phyloP scores from a whole-genome alignment of 2,888 invertebrate genomes.

The Ophioninae sp. region DNA sequence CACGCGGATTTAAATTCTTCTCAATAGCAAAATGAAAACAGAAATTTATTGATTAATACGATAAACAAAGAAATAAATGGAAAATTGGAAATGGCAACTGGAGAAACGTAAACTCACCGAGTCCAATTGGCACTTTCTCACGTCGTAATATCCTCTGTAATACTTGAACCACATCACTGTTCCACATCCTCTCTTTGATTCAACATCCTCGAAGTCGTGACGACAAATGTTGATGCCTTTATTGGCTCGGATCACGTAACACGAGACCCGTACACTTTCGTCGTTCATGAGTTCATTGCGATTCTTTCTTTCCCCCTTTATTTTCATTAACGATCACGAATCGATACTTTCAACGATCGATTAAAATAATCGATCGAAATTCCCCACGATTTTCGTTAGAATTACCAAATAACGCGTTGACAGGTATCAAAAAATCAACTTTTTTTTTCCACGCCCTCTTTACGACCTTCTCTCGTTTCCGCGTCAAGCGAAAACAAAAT shows the following conservation, averaged over 20 bases:
- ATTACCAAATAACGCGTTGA: not conserved
- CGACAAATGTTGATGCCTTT: slow-evolving; percentile 29
- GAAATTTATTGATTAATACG: not conserved
- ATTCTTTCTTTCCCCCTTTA: slow-evolving; percentile 1
- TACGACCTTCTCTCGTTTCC: not conserved
- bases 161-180: slow-evolving; percentile 78
- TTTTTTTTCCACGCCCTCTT: not conserved
- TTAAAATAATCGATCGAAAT: not conserved
- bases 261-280: slow-evolving; percentile 61
- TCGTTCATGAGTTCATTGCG: slow-evolving; percentile 59
- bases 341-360: slow-evolving; percentile 20
- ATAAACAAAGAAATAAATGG: too few species aligned
- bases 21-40: not conserved
- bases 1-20: too few species aligned
- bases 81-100: not conserved
- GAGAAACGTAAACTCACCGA: slow-evolving; percentile 72
- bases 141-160: slow-evolving; percentile 78
- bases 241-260: slow-evolving; percentile 57
- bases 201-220: slow-evolving; percentile 57
- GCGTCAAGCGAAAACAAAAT: not conserved
- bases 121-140: slow-evolving; percentile 74
- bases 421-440: not conserved
- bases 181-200: slow-evolving; percentile 62
- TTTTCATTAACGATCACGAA: too few species aligned
- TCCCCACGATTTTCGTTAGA: not conserved